Evolutionary conservation across 2,113 vertebrate species (phyloP).

Genomic region (Calidris pugnax): DNA sequence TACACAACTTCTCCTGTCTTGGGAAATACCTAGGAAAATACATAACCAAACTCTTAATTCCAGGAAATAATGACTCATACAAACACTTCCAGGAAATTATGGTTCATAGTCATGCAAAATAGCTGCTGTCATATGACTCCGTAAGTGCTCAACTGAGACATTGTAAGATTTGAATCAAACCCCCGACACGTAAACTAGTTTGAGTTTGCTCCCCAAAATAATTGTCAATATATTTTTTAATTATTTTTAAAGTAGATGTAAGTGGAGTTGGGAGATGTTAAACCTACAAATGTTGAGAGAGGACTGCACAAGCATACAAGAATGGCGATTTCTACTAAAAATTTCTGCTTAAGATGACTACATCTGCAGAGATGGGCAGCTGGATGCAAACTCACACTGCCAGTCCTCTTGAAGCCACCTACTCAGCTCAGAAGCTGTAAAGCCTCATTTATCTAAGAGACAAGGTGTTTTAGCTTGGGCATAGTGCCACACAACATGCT

Average conservation of each 20-base stretch:
- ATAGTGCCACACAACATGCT: background rate
- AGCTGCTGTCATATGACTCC: background rate
- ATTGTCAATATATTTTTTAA: background rate
- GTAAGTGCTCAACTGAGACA: background rate
- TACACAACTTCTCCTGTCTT: background rate
- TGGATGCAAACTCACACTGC: background rate
- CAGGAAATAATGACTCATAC: background rate
- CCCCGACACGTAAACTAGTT: background rate
- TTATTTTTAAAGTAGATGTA: background rate
- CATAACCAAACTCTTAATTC: background rate
- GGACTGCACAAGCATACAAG: accelerated
- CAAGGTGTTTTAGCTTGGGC: background rate
- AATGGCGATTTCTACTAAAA: background rate
- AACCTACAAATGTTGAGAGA: background rate
- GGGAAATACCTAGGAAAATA: background rate
- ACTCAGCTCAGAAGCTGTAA: background rate
- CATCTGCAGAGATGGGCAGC: background rate
- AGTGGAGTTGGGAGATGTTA: background rate
- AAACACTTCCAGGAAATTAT: conserved; percentile 6
- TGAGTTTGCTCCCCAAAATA: background rate
- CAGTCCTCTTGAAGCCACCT: background rate
- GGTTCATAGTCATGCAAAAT: background rate
- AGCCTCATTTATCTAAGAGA: background rate
- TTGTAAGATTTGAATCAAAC: background rate
- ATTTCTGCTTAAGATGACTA: background rate